Evolutionary conservation across 2,113 vertebrate genomes (phyloP), one percentile per base, ranked within the genome.

Genomic region (Hippopotamus amphibius): DNA sequence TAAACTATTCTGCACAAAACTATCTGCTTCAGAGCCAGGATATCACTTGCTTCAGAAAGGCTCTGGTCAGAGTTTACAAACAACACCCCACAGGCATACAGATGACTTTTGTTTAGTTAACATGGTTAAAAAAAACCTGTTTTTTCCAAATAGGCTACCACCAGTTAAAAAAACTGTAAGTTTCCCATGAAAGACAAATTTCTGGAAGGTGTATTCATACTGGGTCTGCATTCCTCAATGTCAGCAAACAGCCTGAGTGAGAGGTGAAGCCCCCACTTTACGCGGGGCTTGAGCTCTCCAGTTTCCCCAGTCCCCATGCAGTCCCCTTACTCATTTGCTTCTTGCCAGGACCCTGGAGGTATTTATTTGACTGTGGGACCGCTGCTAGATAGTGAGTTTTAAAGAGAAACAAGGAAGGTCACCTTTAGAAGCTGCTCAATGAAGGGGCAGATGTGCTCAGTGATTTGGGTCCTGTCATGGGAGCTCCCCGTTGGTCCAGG

Each of bases 251-350:
- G 88, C 76, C 59, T 50, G 46, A 12, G 71, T 7, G 48, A 19
- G 65, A 2, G 33, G 12, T 4, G 13, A 53, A 0, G 0, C 17
- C 4, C 57, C 53, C 37, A 37, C 17, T 22, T 6, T 12, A 24
- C 9, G 2, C 0, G 21, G 95, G 63, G 4, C 2, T 1, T 7
- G 50, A 46, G 37, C 17, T 69, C 26, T 19, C 15, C 17, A 22
- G 26, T 14, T 7, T 10, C 50, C 28, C 43, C 0, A 1, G 37
- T 24, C 21, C 33, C 53, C 22, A 37, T 0, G 15, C 1, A 22
- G 46, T 3, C 19, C 9, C 48, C 6, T 12, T 13, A 8, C 26
- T 85, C 43, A 41, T 63, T 37, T 33, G 19, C 24, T 79, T 79
- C 61, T 71, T 72, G 28, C 41, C 22, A 43, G 74, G 22, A 30